Evolutionary conservation across 2,888 invertebrate genomes (phyloP), one percentile per base, ranked within the genome.

Genomic region (Platycheirus albimanus): DNA sequence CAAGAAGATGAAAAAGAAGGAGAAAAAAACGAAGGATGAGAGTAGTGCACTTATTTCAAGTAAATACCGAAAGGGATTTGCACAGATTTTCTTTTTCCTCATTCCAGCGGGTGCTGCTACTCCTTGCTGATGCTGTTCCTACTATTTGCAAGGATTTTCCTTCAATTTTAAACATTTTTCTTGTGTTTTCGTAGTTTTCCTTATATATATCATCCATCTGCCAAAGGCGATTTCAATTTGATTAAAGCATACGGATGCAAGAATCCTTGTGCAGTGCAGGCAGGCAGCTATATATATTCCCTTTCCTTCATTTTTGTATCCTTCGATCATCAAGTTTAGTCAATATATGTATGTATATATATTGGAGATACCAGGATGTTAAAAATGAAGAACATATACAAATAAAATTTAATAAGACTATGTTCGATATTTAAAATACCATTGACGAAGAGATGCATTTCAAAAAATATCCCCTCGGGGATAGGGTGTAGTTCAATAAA

Each of bases 151-250:
- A 13, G 47, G 20, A 52, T 43, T 61, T 45, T 71, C 6, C 49
- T 41, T 56, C 47, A 56, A 49, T 58, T 52, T 70, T 43, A 54
- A 71, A 41, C 56, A 56, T 66, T 71, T 78, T 52, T 43, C 51
- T 52, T 30, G 13, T 52, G 33, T 49, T 49, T 30, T 56, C 28
- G 45, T 58, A 36, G 30, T 64, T 66, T 64, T 64, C 24, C 36
- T 58, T 43, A 56, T 58, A 49, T 51, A 45, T 45, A 61, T 58
- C 76, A 58, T 70, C 49, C 69, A 66, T 76, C 52, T 81, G 76
- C 80, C 76, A 71, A 61, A 66, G 80, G 70, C 80, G 49, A 76
- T 76, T 81, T 47, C 74, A 74, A 79, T 74, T 79, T 52, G 70
- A 80, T 66, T 61, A 43, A 75, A 80, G 64, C 64, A 71, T 64